Percentiles rank a stretch among this genome's conserved stretches.
Evolutionary conservation across 2,113 vertebrate species (phyloP).

Genomic region (Bucco capensis): DNA sequence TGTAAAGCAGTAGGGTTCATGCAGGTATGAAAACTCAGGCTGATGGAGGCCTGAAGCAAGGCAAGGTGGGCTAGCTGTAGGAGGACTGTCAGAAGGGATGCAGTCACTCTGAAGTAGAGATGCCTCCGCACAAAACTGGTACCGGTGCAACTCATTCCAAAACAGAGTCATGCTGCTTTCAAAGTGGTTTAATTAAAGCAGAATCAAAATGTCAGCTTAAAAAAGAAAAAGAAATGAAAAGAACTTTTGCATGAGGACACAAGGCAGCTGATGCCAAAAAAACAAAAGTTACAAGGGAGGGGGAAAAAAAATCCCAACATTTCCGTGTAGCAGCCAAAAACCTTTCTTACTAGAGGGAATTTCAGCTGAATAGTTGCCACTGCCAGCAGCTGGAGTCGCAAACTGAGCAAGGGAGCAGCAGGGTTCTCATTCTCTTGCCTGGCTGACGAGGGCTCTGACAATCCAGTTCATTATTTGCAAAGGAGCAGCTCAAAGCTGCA

Average conservation of each 20-base stretch:
- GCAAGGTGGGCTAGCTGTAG: slow-evolving; percentile 9
- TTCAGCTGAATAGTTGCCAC: slow-evolving; percentile 30
- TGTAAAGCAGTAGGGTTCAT: neutral
- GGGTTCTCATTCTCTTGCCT: slow-evolving; percentile 20
- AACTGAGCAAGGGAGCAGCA: slow-evolving; percentile 6
- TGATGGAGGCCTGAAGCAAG: slow-evolving; percentile 1
- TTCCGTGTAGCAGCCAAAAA: slow-evolving; percentile 34
- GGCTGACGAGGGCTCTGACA: slow-evolving; percentile 29
- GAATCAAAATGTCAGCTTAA: slow-evolving; percentile 52
- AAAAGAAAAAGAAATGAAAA: neutral
- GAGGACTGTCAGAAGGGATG: slow-evolving; percentile 32
- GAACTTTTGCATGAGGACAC: slow-evolving; percentile 16
- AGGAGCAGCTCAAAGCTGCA: neutral
- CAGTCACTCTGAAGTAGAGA: slow-evolving; percentile 24
- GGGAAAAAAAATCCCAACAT: neutral
- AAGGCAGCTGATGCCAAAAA: slow-evolving; percentile 13
- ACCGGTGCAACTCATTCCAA: slow-evolving; percentile 7
- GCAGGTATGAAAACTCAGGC: neutral
- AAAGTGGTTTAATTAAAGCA: slow-evolving; percentile 53
- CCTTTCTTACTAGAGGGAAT: slow-evolving; percentile 15
- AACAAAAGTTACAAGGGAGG: slow-evolving; percentile 3
- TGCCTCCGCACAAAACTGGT: slow-evolving; percentile 21
- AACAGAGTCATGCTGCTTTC: slow-evolving; percentile 40
- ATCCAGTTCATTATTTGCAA: slow-evolving; percentile 44
- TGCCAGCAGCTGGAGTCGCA: neutral